phyloP scores from a whole-genome alignment of 2,113 vertebrate genomes.

The Notothenia coriiceps region DNA sequence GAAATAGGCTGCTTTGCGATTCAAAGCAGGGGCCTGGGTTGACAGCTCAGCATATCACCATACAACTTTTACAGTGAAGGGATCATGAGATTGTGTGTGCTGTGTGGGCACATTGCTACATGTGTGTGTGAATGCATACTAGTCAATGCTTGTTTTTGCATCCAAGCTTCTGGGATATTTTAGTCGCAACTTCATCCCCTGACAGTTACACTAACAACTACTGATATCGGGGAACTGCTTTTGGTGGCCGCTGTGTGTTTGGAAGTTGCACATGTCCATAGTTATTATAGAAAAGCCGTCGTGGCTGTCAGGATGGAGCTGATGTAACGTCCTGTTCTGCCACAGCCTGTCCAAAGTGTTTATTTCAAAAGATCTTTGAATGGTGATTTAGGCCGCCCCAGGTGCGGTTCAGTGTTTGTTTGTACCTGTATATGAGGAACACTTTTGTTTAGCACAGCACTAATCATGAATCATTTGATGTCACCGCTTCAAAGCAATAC shows the following conservation, averaged over 20 bases:
- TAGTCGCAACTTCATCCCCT: not conserved
- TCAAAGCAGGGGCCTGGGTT: conserved; percentile 23
- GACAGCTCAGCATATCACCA: conserved; percentile 48
- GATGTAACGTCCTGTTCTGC: conserved; percentile 34
- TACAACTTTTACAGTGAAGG: conserved; percentile 21
- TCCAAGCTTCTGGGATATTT: conserved; percentile 32
- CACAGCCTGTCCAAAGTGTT: conserved; percentile 20
- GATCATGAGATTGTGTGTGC: conserved; percentile 20
- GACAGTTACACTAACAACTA: conserved; percentile 37
- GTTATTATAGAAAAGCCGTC: conserved; percentile 2
- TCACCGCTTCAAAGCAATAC: conserved; percentile 35
- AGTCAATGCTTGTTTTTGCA: conserved; percentile 3
- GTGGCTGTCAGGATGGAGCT: conserved; percentile 22
- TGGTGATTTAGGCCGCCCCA: not conserved
- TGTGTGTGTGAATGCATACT: not conserved
- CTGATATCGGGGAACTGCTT: conserved; percentile 27
- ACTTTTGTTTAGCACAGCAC: conserved; percentile 17
- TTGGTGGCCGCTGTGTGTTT: conserved; percentile 5
- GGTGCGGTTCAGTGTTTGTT: conserved; percentile 13
- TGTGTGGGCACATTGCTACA: not conserved
- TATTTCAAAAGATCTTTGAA: conserved; percentile 22
- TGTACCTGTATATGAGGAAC: not conserved
- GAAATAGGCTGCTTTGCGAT: conserved; percentile 18
- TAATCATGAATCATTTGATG: conserved; percentile 41
- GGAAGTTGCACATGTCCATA: conserved; percentile 12